Base-by-base conservation (phyloP, 2,113 vertebrate species). In the Junco hyemalis region DNA sequence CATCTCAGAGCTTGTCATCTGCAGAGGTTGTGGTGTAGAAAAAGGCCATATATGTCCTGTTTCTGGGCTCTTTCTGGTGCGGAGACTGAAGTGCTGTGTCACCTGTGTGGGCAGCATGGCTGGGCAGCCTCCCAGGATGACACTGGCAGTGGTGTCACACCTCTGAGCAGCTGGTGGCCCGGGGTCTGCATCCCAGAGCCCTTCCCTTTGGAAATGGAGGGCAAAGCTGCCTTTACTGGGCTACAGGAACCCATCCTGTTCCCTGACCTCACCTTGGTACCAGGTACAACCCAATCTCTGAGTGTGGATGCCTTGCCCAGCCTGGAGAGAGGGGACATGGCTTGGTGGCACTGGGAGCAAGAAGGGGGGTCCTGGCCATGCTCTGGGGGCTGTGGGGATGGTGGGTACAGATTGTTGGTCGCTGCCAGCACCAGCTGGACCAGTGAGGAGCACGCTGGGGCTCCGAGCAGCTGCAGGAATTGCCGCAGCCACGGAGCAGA, bases 271-370 rank as follows among this genome's bases (percentile, higher is more conserved):
- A 6, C 60, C 60, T 21, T 12, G 18, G 24, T 19, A 12, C 45
- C 21, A 6, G 63, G 35, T 12, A 14, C 12, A 40, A 9, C 36
- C 29, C 61, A 20, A 0, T 23, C 22, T 64, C 48, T 31, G 45
- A 18, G 14, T 12, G 6, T 3, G 5, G 42, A 6, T 47, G 77
- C 36, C 5, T n/a, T 44, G 3, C 48, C 29, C 7, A 4, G 45
- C 36, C 38, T 42, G 21, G 40, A 48, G 66, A 29, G 60, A 66
- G 33, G n/a, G 9, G 45, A 56, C 0, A 0, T 2, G 13, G 14
- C 45, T 60, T 0, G 0, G 54, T n/a, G 79, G 59, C 19, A 19
- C 12, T 21, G 47, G 57, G 51, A 61, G 17, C 0, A 2, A 47
- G 36, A 47, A 38, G 23, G 23, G 18, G 19, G 4, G 9, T 69